Percentiles rank a stretch among this genome's conserved stretches.
These are phyloP conservation scores for Cyprinodon brontotheroides DNA, from an alignment of 2,113 vertebrate genomes.

Conservation along the genomic window DNA sequence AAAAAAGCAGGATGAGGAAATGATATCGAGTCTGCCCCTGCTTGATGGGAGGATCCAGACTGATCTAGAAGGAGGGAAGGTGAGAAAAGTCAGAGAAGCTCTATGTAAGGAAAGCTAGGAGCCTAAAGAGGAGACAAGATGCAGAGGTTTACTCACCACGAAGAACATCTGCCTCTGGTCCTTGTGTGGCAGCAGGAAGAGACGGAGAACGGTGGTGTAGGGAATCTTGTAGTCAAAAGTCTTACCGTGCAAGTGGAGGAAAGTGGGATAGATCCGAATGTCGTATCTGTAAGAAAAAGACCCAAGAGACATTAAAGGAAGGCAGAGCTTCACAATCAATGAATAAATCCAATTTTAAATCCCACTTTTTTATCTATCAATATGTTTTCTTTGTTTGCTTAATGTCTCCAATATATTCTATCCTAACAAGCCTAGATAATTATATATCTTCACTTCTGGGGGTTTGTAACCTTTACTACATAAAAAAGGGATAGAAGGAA, in stretches of 20 bases:
- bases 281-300: conserved; percentile 82
- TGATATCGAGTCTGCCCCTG: conserved; percentile 98
- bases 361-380: background rate
- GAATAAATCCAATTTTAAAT: background rate
- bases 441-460: background rate
- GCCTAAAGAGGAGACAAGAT: background rate
- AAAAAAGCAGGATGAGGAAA: conserved; percentile 96
- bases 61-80: conserved; percentile 82
- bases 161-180: conserved; percentile 99
- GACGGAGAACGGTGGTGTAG: conserved; percentile 94
- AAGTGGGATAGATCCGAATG: conserved; percentile 96
- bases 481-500: background rate
- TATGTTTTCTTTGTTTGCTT: background rate
- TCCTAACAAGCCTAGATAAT: too few relatives aligned
- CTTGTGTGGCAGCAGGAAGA: conserved; percentile 97
- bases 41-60: conserved; percentile 96
- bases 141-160: conserved; percentile 80
- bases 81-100: background rate
- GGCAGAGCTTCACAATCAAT: too few relatives aligned
- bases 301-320: background rate
- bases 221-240: conserved; percentile 99
- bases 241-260: conserved; percentile 96
- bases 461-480: background rate
- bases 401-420: background rate
- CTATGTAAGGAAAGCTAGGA: background rate